Evolutionary conservation across 2,797 vertebrate species (phyloP), one percentile per base, ranked within the genome.

Genomic region (Sciaenops ocellatus): DNA sequence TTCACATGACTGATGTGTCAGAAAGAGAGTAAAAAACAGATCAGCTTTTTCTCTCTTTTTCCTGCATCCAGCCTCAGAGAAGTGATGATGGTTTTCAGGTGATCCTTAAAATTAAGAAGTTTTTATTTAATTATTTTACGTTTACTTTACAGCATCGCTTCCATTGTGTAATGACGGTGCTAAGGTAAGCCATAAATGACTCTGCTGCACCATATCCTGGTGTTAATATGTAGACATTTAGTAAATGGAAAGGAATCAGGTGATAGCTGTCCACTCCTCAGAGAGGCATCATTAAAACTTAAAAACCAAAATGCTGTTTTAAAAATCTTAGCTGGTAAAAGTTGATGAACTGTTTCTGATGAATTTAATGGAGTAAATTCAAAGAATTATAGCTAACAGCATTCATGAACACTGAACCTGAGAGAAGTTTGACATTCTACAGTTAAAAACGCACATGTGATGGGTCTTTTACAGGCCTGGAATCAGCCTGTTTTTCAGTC

Each of bases 171-270:
- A 38, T 41, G 24, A 66, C 42, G 30, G 2, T 3, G 3, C 18
- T 3, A 24, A 22, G 24, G 38, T 55, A 20, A 56, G 5, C 59
- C 44, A 12, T 50, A 18, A 57, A 70, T 76, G 20, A 50, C 22
- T 59, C 13, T 11, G 30, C 44, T 73, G 3, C 18, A 63, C 6
- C 68, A 61, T 48, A 66, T 76, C 62, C 38, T 55, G 67, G 6
- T 72, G 41, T 68, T 62, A 17, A 42, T 59, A 69, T 16, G 38
- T 22, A 60, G 38, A 73, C 50, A 50, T 64, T 66, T 47, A 52
- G 56, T 28, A 16, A 34, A 44, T 46, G 28, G 17, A 73, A 46
- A 44, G 52, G 54, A 60, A 69, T 59, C 51, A 75, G 62, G 66
- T 42, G 59, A 55, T 64, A 47, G 68, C 72, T 9, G 67, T 57